phyloP scores from a whole-genome alignment of 1,140 invertebrate species.

The Pogonomyrmex barbatus region DNA sequence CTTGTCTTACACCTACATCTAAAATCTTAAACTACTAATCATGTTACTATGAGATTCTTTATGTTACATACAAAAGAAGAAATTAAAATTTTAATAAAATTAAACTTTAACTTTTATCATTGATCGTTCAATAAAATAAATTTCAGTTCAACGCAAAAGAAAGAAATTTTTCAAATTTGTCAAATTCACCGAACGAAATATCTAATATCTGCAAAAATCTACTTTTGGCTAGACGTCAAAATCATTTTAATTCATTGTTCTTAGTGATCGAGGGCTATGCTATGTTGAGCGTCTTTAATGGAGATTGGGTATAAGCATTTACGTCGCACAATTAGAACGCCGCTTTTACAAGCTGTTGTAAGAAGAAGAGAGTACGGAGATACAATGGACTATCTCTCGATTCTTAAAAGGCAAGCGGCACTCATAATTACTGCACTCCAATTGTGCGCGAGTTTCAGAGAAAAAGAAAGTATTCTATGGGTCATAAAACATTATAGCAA shows the following conservation, averaged over 20 bases:
- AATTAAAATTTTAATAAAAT: neutral
- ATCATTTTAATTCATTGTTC: neutral
- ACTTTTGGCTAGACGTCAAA: neutral
- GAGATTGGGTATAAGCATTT: slow-evolving; percentile 13
- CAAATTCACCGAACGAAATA: neutral
- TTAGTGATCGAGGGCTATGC: neutral
- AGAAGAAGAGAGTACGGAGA: neutral
- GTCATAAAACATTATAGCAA: slow-evolving; percentile 28
- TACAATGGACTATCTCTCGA: slow-evolving; percentile 16
- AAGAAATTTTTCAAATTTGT: neutral
- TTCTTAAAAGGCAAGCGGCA: slow-evolving; percentile 24
- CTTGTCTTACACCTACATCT: neutral
- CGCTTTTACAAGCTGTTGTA: slow-evolving; percentile 38
- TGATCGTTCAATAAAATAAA: neutral
- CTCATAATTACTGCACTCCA: slow-evolving; percentile 31
- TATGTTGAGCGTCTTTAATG: slow-evolving; percentile 25
- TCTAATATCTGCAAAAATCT: neutral
- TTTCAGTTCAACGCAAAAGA: neutral
- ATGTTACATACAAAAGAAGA: neutral
- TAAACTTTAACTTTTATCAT: neutral
- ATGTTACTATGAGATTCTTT: neutral
- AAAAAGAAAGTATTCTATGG: slow-evolving; percentile 40
- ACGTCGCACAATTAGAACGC: slow-evolving; percentile 39
- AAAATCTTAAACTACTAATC: neutral
- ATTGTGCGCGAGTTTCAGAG: slow-evolving; percentile 38